A percentile compares a stretch with the other conserved stretches of the same genome.
Conservation (phyloP, 2,797 vertebrate genomes). For the Brachymystax lenok region DNA sequence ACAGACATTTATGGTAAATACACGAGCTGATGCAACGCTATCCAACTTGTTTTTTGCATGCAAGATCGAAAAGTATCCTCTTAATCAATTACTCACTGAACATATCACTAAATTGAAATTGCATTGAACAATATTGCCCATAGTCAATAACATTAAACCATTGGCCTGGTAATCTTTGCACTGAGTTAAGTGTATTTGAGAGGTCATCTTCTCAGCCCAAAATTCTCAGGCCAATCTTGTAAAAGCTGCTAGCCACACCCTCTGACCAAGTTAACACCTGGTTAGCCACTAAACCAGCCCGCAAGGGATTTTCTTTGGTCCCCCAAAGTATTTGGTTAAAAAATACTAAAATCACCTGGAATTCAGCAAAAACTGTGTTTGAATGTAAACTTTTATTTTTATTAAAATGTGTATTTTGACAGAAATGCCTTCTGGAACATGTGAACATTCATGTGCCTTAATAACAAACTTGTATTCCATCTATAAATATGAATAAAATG, state of each 20-base stretch:
- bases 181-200: not conserved
- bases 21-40: not conserved
- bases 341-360: too few species aligned
- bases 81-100: conserved; percentile 26
- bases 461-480: too few species aligned
- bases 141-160: not conserved
- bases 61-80: conserved; percentile 22
- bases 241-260: conserved; percentile 13
- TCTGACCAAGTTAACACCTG: conserved; percentile 26
- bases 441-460: too few species aligned
- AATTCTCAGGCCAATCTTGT: not conserved
- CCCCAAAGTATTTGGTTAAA: too few species aligned
- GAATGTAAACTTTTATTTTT: too few species aligned
- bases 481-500: too few species aligned
- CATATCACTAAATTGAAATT: not conserved
- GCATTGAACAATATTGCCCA: not conserved
- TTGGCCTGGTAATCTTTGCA: not conserved
- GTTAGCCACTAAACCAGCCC: not conserved
- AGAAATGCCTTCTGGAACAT: too few species aligned
- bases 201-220: not conserved
- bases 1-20: conserved; percentile 5
- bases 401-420: too few species aligned
- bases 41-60: not conserved
- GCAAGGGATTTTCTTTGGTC: too few species aligned
- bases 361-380: too few species aligned